Evolutionary conservation across 2,888 invertebrate genomes (phyloP).

Genomic region (Drosophila acutilabella): DNA sequence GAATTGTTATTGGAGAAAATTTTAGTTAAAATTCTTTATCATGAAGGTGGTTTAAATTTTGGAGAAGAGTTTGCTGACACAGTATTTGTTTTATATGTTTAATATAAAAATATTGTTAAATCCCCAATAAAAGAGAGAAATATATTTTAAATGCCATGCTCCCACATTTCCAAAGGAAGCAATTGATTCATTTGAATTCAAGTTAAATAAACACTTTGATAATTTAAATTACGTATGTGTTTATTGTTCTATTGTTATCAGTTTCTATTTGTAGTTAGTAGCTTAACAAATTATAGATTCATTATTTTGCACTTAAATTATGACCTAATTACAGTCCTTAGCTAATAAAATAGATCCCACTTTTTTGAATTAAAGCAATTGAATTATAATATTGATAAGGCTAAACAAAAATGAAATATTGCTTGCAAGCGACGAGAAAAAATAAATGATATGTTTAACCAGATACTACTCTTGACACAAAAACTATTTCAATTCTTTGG

Average conservation of each 20-base stretch:
- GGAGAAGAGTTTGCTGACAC: too few species aligned
- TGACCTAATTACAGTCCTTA: background rate
- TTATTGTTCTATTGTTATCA: background rate
- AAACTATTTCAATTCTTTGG: background rate
- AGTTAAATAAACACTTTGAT: background rate
- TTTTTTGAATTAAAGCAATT: background rate
- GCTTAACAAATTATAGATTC: background rate
- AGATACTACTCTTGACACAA: constrained; percentile 9
- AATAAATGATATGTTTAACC: background rate
- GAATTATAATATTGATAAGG: background rate
- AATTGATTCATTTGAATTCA: background rate
- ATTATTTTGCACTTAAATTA: background rate
- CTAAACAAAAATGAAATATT: background rate
- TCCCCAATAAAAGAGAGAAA: background rate
- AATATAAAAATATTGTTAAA: constrained; percentile 14
- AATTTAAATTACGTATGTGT: background rate
- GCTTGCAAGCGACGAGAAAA: background rate
- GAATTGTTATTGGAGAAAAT: too few species aligned
- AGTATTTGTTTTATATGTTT: too few species aligned
- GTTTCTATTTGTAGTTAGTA: too few species aligned
- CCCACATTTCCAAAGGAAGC: too few species aligned
- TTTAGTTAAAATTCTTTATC: too few species aligned
- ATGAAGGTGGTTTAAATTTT: too few species aligned
- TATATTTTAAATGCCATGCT: background rate
- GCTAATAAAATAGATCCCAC: background rate